A percentile compares a stretch with the other conserved stretches of the same genome.
These are phyloP conservation scores for Oreocharis arfaki DNA, from an alignment of 2,113 vertebrate genomes.

Conservation along the genomic window DNA sequence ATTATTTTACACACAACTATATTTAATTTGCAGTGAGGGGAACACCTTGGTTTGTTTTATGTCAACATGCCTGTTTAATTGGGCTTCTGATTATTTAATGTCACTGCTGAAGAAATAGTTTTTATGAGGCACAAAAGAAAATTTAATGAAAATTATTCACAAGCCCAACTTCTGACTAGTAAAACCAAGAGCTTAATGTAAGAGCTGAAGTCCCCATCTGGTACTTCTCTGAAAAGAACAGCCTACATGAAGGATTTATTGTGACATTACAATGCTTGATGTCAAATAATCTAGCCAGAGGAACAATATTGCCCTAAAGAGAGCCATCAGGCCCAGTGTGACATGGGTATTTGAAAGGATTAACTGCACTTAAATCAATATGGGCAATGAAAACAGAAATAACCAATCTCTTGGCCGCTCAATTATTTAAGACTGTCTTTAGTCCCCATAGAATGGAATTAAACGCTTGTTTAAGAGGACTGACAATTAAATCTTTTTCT, in stretches of 20 bases:
- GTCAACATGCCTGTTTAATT: conserved; percentile 40
- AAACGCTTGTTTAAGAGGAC: conserved; percentile 62
- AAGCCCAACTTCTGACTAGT: conserved; percentile 61
- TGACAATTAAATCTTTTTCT: conserved; percentile 72
- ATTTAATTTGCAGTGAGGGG: conserved; percentile 30
- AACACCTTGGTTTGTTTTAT: conserved; percentile 44
- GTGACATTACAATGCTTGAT: conserved; percentile 71
- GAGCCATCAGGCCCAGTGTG: conserved; percentile 69
- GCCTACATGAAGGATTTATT: conserved; percentile 66
- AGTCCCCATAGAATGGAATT: conserved; percentile 69
- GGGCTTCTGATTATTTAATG: conserved; percentile 58
- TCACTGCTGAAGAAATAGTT: conserved; percentile 35
- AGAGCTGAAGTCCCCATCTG: conserved; percentile 62
- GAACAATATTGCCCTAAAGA: conserved; percentile 72
- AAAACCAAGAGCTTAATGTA: conserved; percentile 60
- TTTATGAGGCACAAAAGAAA: conserved; percentile 59
- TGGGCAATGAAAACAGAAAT: conserved; percentile 76
- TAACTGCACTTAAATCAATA: conserved; percentile 80
- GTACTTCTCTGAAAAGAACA: conserved; percentile 60
- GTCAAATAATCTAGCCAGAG: conserved; percentile 72
- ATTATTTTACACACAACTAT: conserved; percentile 25
- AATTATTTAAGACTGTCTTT: conserved; percentile 78
- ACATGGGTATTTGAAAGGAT: conserved; percentile 74
- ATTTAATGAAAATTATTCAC: conserved; percentile 69
- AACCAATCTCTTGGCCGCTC: conserved; percentile 78